phyloP scores from a whole-genome alignment of 2,113 vertebrate species.

The Coturnix japonica region DNA sequence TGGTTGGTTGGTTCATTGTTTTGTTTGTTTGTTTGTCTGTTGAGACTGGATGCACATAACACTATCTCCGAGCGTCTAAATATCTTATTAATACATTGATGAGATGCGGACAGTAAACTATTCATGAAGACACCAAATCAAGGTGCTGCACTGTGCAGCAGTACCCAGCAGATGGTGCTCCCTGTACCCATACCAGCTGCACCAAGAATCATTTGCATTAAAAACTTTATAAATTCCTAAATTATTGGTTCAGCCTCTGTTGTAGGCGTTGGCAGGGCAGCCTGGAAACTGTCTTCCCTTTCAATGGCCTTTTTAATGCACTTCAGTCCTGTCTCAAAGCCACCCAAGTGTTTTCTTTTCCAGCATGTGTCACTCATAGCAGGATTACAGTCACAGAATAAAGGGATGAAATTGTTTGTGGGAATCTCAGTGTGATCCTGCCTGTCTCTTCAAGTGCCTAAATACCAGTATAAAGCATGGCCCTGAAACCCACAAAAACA shows the following conservation, averaged over 20 bases:
- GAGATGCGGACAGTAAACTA: accelerated
- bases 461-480: neutral
- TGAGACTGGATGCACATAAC: neutral
- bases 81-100: neutral
- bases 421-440: neutral
- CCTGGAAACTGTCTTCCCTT: neutral
- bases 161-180: slow-evolving; percentile 52
- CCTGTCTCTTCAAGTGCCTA: neutral
- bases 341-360: neutral
- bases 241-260: neutral
- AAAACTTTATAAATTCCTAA: accelerated
- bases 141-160: neutral
- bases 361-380: neutral
- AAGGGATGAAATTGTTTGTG: neutral
- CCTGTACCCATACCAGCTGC: neutral
- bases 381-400: neutral
- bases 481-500: neutral
- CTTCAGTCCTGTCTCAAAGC: neutral
- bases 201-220: neutral
- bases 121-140: accelerated
- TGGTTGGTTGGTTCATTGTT: neutral
- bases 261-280: too few relatives aligned
- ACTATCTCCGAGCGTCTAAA: neutral
- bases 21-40: neutral
- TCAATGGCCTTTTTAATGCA: neutral